Percentiles rank a stretch among this genome's conserved stretches.
These are phyloP conservation scores for Cepaea nemoralis DNA, from an alignment of 1,140 invertebrate genomes.

Conservation along the genomic window DNA sequence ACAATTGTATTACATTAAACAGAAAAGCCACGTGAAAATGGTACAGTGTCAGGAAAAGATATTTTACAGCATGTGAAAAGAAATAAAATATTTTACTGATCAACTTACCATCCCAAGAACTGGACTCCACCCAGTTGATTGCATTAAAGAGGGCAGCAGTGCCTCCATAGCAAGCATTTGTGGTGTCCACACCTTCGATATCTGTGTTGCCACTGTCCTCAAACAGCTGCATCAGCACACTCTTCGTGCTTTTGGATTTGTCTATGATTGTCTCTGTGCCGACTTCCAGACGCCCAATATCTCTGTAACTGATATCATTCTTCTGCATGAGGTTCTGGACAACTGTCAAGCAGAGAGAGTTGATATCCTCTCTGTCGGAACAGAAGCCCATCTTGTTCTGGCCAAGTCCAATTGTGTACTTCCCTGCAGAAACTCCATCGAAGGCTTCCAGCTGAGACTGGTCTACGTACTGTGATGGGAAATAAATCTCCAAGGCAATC, in stretches of 20 bases:
- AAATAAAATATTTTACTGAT: no score
- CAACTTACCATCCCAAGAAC: slow-evolving; percentile 90
- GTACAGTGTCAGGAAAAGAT: no score
- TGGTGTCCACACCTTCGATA: slow-evolving; percentile 95
- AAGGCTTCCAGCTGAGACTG: slow-evolving; percentile 91
- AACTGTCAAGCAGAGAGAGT: slow-evolving; percentile 95
- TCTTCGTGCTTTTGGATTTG: slow-evolving; percentile 98
- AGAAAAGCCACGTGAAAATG: no score
- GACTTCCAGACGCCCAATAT: slow-evolving; percentile 92
- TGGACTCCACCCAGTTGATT: slow-evolving; percentile 95
- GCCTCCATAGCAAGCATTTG: slow-evolving; percentile 99
- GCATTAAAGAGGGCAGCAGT: slow-evolving; percentile 97
- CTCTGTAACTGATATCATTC: slow-evolving; percentile 71
- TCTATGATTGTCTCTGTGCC: slow-evolving; percentile 98
- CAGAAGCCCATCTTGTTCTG: slow-evolving; percentile 97
- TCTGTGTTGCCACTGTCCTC: slow-evolving; percentile 86
- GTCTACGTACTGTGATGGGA: slow-evolving; percentile 93
- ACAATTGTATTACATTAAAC: no score
- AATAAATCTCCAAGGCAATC: slow-evolving; percentile 91
- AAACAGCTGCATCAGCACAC: slow-evolving; percentile 96
- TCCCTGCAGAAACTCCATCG: slow-evolving; percentile 85
- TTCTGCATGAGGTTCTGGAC: slow-evolving; percentile 76
- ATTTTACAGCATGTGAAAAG: no score
- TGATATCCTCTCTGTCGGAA: slow-evolving; percentile 95
- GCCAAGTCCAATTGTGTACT: slow-evolving; percentile 97